Evolutionary conservation across 2,113 vertebrate species (phyloP), one percentile per base, ranked within the genome.

Genomic region (Dissostichus mawsoni): DNA sequence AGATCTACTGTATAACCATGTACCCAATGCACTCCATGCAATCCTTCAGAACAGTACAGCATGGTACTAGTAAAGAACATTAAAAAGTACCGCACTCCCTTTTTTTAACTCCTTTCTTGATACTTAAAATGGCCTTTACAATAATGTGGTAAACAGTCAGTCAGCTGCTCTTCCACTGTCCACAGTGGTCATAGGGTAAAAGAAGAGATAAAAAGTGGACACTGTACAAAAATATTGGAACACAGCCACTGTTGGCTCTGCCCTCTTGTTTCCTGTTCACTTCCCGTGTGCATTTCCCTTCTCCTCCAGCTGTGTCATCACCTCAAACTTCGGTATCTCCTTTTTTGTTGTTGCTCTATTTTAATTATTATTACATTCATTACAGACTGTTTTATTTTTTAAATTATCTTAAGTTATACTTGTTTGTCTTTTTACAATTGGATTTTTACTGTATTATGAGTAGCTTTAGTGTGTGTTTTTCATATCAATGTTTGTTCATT

Each of bases 321-420:
- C 59, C 23, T 80, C 69, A 71, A 48, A 58, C 55, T 65, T 76
- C 57, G 1, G 33, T 48, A 53, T 36, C 2, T 11, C 53, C 52
- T 59, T 18, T 71, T 50, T 70, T 75, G 75, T 78, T 84, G 72
- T 56, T 55, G 18, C 56, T 75, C 55, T 48, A 17, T 72, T 69
- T 65, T 55, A 14, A 74, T 72, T 64, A 59, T 82, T 76, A 66
- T 76, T 67, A 66, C 25, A 76, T 47, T 68, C 55, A 73, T 83
- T 85, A 84, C 69, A 85, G 71, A 78, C 11, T 41, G 53, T 76
- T 83, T 84, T 76, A 16, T 73, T 77, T 66, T 52, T 29, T 56
- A 52, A 62, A 83, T 74, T 41, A 41, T 41, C 8, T 83, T 90
- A 93, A 93, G 83, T 92, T 94, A 92, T 92, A 87, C 44, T 76